phyloP scores from a whole-genome alignment of 2,797 vertebrate genomes.

The Odontamblyopus lacepedii region DNA sequence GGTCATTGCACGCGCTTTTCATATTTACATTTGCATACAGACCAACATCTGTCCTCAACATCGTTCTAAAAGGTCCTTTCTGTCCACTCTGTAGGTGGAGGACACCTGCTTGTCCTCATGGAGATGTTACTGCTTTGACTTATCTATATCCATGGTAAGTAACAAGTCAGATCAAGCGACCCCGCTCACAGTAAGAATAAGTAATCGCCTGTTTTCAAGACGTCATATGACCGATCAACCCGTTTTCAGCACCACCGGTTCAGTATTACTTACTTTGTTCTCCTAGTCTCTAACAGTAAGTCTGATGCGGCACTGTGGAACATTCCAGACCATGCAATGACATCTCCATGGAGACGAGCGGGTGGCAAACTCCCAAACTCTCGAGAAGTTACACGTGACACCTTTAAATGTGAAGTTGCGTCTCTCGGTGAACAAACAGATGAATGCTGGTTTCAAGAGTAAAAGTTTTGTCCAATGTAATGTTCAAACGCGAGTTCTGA shows the following conservation, averaged over 20 bases:
- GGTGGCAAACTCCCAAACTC: not conserved
- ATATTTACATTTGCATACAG: not conserved
- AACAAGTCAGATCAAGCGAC: too few relatives aligned
- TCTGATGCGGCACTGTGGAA: not conserved
- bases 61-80: not conserved
- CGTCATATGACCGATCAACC: too few relatives aligned
- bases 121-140: not conserved
- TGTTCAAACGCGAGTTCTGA: conserved; percentile 35
- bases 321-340: not conserved
- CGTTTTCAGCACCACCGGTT: too few relatives aligned
- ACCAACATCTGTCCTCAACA: conserved; percentile 1
- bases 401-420: conserved; percentile 11
- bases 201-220: too few relatives aligned
- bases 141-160: too few relatives aligned
- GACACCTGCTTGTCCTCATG: not conserved
- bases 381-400: not conserved
- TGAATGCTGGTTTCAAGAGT: conserved; percentile 40
- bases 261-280: too few relatives aligned
- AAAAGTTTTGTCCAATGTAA: conserved; percentile 9
- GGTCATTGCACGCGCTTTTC: conserved; percentile 46
- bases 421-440: conserved; percentile 11
- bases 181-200: not conserved
- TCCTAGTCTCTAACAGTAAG: too few relatives aligned
- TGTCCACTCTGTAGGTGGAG: not conserved
- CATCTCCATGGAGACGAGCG: not conserved